Conservation (phyloP, 2,888 invertebrate genomes). For the Conops quadrifasciatus region DNA sequence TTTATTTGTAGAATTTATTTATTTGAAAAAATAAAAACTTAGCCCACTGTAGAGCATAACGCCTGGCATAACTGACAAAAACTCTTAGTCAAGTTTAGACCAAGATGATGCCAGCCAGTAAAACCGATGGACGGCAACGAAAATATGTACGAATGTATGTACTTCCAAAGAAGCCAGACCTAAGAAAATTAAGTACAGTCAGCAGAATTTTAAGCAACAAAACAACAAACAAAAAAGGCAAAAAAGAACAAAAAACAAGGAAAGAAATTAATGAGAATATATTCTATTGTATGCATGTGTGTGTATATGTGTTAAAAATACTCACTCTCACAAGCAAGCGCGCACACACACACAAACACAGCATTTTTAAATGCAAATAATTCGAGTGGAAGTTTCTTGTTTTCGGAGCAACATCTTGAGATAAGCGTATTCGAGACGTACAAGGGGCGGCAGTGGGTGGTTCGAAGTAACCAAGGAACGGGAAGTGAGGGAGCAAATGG, state of each 20-base stretch:
- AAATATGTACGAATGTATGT: too few species aligned
- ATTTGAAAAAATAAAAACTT: neutral
- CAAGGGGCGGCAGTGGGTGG: too few species aligned
- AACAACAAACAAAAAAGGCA: neutral
- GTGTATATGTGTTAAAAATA: neutral
- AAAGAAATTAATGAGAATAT: conserved; percentile 29
- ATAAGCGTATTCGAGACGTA: neutral
- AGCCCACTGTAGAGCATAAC: neutral
- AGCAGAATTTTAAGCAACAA: neutral
- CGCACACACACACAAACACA: conserved; percentile 1
- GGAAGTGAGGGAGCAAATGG: too few species aligned
- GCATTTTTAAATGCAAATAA: conserved; percentile 15
- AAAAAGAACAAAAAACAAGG: conserved; percentile 5
- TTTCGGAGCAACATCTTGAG: conserved; percentile 11
- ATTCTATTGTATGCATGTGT: conserved; percentile 2
- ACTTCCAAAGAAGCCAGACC: neutral
- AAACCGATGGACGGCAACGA: neutral
- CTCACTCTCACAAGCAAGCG: neutral
- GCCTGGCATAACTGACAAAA: neutral
- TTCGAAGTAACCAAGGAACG: too few species aligned
- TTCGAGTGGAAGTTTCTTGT: conserved; percentile 22
- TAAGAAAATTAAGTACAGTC: conserved; percentile 25
- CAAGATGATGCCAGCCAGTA: neutral
- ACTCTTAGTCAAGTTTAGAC: neutral
- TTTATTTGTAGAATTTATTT: too few species aligned